phyloP scores from a whole-genome alignment of 2,797 vertebrate genomes.

The Myotis pilosus region DNA sequence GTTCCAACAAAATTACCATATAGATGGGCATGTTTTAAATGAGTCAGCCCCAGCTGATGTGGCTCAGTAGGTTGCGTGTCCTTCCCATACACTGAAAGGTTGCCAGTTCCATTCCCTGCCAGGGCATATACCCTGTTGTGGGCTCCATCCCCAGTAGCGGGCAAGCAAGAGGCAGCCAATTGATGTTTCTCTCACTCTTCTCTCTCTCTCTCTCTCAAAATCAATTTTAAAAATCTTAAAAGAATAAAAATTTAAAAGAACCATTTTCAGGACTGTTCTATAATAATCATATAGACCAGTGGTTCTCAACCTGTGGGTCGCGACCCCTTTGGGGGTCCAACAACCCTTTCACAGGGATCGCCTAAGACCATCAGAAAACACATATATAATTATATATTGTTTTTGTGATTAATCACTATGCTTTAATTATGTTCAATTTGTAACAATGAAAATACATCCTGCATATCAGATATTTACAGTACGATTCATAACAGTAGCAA shows the following conservation, averaged over 20 bases:
- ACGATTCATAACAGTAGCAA: no score
- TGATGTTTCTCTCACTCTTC: not conserved
- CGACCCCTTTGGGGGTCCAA: no score
- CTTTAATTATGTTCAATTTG: no score
- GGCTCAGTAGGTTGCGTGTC: not conserved
- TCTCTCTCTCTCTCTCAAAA: not conserved
- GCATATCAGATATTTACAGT: no score
- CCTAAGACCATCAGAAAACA: no score
- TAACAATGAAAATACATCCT: no score
- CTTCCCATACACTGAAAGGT: not conserved
- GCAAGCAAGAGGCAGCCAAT: not conserved
- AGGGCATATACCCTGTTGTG: not conserved
- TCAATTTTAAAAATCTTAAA: not conserved
- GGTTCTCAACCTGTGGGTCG: no score
- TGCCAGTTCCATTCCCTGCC: not conserved
- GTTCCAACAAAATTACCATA: not conserved
- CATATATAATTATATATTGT: no score
- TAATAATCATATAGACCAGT: not conserved
- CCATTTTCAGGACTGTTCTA: not conserved
- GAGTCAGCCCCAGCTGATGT: not conserved
- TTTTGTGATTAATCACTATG: no score
- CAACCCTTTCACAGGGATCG: no score
- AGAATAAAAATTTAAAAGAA: not conserved
- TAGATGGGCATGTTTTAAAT: conserved; percentile 27
- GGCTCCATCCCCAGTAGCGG: not conserved